Conservation (phyloP, 2,888 invertebrate genomes). For the Drosophila bunnanda region DNA sequence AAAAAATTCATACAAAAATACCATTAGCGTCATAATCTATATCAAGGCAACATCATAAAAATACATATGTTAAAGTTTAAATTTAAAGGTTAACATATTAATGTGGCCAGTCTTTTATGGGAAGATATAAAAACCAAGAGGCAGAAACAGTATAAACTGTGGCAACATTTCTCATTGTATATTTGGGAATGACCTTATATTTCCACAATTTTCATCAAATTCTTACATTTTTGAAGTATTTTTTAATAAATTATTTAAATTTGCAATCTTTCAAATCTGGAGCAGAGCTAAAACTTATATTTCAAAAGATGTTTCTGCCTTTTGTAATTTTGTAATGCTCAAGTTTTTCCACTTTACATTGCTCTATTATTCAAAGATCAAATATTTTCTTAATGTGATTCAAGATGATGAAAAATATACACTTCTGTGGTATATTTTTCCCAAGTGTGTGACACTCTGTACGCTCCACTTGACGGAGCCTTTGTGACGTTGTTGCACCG, state of each 20-base stretch:
- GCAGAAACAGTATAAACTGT: not conserved
- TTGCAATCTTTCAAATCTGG: not conserved
- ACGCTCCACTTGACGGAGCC: conserved; percentile 56
- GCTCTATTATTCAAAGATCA: not conserved
- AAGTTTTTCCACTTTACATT: not conserved
- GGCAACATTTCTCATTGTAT: not conserved
- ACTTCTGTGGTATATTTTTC: not conserved
- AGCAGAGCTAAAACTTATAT: too few relatives aligned
- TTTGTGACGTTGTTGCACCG: conserved; percentile 28
- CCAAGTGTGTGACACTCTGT: conserved; percentile 19
- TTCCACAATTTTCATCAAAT: not conserved
- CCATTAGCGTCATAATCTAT: too few relatives aligned
- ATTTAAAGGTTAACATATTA: not conserved
- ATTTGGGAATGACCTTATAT: too few relatives aligned
- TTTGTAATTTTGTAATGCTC: too few relatives aligned
- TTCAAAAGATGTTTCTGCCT: too few relatives aligned
- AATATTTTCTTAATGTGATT: not conserved
- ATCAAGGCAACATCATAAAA: not conserved
- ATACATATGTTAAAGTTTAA: not conserved
- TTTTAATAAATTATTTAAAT: too few relatives aligned
- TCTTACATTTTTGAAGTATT: not conserved
- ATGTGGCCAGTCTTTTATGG: too few relatives aligned
- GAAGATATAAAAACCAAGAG: not conserved
- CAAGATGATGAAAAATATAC: not conserved
- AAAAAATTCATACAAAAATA: too few relatives aligned